A percentile compares a stretch with the other conserved stretches of the same genome.
phyloP scores from a whole-genome alignment of 2,797 vertebrate species.

The Syngnathus rostellatus region DNA sequence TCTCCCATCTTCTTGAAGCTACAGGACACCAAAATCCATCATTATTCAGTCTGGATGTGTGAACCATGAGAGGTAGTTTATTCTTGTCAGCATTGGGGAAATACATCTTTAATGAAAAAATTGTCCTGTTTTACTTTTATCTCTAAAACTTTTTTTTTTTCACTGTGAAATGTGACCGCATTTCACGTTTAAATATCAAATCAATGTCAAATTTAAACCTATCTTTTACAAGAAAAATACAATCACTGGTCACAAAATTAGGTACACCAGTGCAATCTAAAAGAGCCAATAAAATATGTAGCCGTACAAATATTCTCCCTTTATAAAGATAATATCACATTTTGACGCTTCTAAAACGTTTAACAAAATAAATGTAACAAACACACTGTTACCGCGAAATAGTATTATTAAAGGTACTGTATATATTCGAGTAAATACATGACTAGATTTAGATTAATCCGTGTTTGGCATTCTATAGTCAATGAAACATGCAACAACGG shows the following conservation, averaged over 20 bases:
- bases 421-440: not conserved
- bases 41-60: not conserved
- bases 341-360: not conserved
- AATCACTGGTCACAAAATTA: not conserved
- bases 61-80: slow-evolving; percentile 10
- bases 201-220: not conserved
- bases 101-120: not conserved
- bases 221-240: not conserved
- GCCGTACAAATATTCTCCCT: not conserved
- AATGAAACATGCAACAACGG: slow-evolving; percentile 40
- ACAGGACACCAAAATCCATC: not conserved
- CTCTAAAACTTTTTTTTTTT: not conserved
- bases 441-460: slow-evolving; percentile 1
- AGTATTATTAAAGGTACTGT: not conserved
- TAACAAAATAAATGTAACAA: slow-evolving; percentile 13
- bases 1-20: not conserved
- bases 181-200: not conserved
- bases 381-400: slow-evolving; percentile 10
- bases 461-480: slow-evolving; percentile 12
- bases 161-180: not conserved
- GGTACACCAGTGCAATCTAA: not conserved
- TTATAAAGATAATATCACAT: not conserved
- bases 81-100: not conserved
- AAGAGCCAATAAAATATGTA: not conserved
- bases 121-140: not conserved